Evolutionary conservation across 2,113 vertebrate genomes (phyloP), one percentile per base, ranked within the genome.

Genomic region (Ailuropoda melanoleuca): DNA sequence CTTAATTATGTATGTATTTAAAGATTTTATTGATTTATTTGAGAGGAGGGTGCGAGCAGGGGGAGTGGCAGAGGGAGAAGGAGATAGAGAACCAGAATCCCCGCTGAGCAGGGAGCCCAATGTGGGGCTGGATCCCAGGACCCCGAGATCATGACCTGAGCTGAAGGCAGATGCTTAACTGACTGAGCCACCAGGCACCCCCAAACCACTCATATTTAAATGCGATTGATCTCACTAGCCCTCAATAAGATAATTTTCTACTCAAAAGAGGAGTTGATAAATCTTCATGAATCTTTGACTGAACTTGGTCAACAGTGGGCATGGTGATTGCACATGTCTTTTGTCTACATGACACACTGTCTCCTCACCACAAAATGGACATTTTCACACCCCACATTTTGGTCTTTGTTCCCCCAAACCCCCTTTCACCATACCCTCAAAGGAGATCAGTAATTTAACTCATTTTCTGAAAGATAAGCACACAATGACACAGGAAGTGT

Each of bases 381-480:
- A 29, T 13, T 43, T 31, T 13, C 18, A 87, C 26, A 88, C 31
- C 4, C 50, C 23, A 29, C 21, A 55, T 85, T 58, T 84, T 66
- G 8, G 17, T 18, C 37, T 58, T 75, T 9, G 39, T 34, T 21
- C 1, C 7, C 7, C 37, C 12, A 34, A 34, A 0, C 9, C 21
- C 53, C 37, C 2, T 43, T 72, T 14, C 6, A 6, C 24, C n/a
- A 7, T 4, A 37, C 4, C 31, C 39, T 81, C 34, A 50, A 29
- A 88, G 29, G 9, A 43, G 9, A 43, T 75, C 53, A 56, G 53
- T 55, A 66, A 70, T 24, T 53, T 37, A 55, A 58, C n/a, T 87
- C 14, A 46, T 62, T 83, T 95, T 48, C 55, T 78, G 58, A 82
- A 91, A 82, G 26, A 19, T 88, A 70, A 93, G 31, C 26, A 84